Evolutionary conservation across 2,797 vertebrate species (phyloP), one percentile per base, ranked within the genome.

Genomic region (Prunella strophiata): DNA sequence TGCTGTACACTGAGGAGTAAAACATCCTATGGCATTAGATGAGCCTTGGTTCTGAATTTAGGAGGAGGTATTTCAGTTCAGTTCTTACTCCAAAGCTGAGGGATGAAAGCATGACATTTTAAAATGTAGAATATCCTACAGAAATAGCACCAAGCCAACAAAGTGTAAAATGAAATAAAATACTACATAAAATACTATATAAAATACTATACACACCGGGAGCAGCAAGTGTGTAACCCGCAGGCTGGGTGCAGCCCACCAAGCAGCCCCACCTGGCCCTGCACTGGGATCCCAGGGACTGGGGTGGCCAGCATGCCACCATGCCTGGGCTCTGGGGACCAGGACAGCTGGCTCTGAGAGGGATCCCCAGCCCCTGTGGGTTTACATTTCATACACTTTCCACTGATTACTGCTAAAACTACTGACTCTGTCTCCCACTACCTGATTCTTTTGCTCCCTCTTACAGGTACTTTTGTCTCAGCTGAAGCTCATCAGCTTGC

Each of bases 341-440:
- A 3, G 40, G 9, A 2, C 4, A 1, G 5, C 11, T 9, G 5
- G 13, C 19, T 14, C 5, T 42, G 34, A 3, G 38, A 30, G 48
- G 1, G 50, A 42, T 40, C 9, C 29, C n/a, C 45, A 8, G 23
- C 1, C 1, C 50, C 38, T 12, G 11, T 13, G 65, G 13, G 1
- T 16, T 40, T 21, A 2, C 20, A 27, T 34, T 63, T 81, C 62
- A 42, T 42, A 1, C 2, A 0, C 34, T 45, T 27, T 43, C 50
- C 36, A 16, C 30, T 42, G 55, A 17, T 58, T 51, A 5, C 38
- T 75, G n/a, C 29, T 27, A 3, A 40, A 59, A 32, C 38, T 36
- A 17, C 67, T 58, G 77, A 21, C n/a, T 80, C 71, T n/a, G 13
- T 63, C 54, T 71, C 38, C 45, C 66, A 52, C 32, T 21, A 6